Evolutionary conservation across 2,797 vertebrate genomes (phyloP).

Genomic region (Thripadectes ignobilis): DNA sequence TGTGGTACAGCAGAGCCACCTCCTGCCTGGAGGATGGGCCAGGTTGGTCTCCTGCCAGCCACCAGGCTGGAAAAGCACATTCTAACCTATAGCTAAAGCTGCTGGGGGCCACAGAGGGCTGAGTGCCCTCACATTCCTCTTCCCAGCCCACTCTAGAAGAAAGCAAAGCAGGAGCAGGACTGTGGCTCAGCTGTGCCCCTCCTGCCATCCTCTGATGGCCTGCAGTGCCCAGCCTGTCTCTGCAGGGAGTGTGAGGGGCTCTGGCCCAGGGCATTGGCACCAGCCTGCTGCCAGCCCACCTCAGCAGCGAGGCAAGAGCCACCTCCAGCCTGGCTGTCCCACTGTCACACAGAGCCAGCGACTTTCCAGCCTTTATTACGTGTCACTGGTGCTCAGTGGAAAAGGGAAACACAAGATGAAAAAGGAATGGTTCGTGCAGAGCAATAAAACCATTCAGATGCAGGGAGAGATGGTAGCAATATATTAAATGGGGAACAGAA

Average conservation of each 20-base stretch:
- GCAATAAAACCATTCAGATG: not conserved
- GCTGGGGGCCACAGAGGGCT: not conserved
- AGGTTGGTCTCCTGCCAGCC: not conserved
- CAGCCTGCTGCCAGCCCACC: not conserved
- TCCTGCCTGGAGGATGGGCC: not conserved
- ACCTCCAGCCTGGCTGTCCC: not conserved
- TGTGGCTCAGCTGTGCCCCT: not conserved
- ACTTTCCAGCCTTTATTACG: accelerated
- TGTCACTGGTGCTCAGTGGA: not conserved
- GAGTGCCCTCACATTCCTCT: not conserved
- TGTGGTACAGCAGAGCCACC: not conserved
- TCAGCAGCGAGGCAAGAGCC: not conserved
- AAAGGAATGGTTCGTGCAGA: not conserved
- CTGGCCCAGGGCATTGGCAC: not conserved
- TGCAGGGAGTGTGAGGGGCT: not conserved
- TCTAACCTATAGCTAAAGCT: not conserved
- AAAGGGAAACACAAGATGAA: not conserved
- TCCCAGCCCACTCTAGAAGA: not conserved
- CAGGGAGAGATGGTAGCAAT: not conserved
- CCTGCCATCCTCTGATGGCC: not conserved
- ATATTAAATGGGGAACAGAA: slow-evolving; percentile 19
- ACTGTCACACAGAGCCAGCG: accelerated
- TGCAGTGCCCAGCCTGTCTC: slow-evolving; percentile 81
- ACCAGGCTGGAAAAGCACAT: accelerated
- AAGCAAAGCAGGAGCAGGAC: not conserved